Percentiles rank a stretch among this genome's conserved stretches.
Conservation (phyloP, 1,140 invertebrate species). For the Trichoplusia ni region DNA sequence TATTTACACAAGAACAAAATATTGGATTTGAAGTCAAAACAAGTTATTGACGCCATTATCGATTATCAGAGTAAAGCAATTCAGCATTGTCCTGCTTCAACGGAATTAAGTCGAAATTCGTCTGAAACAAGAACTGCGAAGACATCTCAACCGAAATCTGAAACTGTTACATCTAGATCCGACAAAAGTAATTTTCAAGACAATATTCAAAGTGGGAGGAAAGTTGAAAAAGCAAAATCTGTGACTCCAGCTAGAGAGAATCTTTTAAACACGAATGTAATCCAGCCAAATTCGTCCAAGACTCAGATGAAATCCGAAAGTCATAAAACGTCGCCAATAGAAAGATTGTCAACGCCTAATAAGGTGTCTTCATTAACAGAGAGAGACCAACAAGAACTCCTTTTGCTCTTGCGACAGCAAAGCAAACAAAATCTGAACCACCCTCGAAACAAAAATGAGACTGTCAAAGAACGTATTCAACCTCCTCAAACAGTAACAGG, state of each 20-base stretch:
- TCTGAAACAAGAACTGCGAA: constrained; percentile 33
- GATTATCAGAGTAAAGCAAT: constrained; percentile 13
- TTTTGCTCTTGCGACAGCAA: constrained; percentile 55
- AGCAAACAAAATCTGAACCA: constrained; percentile 39
- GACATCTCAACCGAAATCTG: constrained; percentile 39
- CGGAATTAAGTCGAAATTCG: constrained; percentile 1
- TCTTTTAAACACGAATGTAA: not conserved
- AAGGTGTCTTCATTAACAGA: constrained; percentile 42
- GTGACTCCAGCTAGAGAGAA: not conserved
- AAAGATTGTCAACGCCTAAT: not conserved
- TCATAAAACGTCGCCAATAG: not conserved
- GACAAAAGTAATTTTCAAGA: not conserved
- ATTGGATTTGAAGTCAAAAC: constrained; percentile 44
- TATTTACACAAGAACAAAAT: constrained; percentile 70
- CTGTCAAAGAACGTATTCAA: not conserved
- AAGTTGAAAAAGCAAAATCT: not conserved
- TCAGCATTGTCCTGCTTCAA: not conserved
- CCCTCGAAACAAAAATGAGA: not conserved
- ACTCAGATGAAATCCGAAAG: not conserved
- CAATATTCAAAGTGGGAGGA: not conserved
- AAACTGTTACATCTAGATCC: not conserved
- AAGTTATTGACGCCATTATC: constrained; percentile 20
- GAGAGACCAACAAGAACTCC: constrained; percentile 58
- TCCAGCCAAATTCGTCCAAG: too few relatives aligned
- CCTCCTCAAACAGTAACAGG: constrained; percentile 3